Percentiles rank a stretch among this genome's conserved stretches.
Evolutionary conservation across 2,888 invertebrate genomes (phyloP).

Genomic region (Asteroscopus sphinx): DNA sequence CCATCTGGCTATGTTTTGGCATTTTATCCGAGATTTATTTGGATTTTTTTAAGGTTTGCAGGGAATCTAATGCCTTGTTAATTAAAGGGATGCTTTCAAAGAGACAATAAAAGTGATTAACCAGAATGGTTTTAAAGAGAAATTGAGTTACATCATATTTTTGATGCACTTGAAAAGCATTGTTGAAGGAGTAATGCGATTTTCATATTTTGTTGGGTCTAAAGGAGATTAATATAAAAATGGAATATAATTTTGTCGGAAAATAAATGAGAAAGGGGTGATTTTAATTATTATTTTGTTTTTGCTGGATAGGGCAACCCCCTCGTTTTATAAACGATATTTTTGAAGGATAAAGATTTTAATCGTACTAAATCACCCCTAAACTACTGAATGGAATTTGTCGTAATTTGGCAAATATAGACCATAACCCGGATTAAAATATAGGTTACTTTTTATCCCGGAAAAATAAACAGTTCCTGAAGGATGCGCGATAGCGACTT

Average conservation of each 20-base stretch:
- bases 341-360: too few species aligned
- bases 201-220: constrained; percentile 15
- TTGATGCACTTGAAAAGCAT: constrained; percentile 31
- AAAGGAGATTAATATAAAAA: constrained; percentile 1
- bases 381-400: too few species aligned
- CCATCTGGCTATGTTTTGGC: constrained; percentile 30
- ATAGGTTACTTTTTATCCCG: too few species aligned
- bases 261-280: constrained; percentile 10
- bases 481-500: too few species aligned
- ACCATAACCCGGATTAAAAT: too few species aligned
- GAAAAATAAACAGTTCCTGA: too few species aligned
- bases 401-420: too few species aligned
- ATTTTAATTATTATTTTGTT: background rate
- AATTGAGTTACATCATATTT: constrained; percentile 46
- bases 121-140: constrained; percentile 34
- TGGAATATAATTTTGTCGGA: constrained; percentile 8
- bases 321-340: too few species aligned
- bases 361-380: too few species aligned
- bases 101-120: constrained; percentile 55
- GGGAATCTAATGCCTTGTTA: constrained; percentile 62
- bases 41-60: constrained; percentile 44
- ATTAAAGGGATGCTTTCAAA: constrained; percentile 61
- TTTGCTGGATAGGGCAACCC: too few species aligned
- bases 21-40: constrained; percentile 45
- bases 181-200: constrained; percentile 14